Conservation (phyloP, 2,113 vertebrate genomes). For the Psephotus haematonotus region DNA sequence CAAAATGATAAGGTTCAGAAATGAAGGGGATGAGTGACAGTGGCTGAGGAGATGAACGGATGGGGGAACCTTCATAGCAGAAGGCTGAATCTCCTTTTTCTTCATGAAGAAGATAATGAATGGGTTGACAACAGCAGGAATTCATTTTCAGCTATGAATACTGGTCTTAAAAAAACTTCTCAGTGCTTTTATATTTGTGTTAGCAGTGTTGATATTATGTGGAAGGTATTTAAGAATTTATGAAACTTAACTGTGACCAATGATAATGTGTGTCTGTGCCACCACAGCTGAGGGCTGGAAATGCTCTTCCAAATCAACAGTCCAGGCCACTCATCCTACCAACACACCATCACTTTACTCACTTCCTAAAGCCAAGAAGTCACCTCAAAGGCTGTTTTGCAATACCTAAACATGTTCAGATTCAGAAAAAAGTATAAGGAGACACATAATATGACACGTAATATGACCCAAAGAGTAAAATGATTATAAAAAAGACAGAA, state of each 20-base stretch:
- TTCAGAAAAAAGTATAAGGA: not conserved
- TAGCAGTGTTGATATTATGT: fast-evolving
- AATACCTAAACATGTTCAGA: not conserved
- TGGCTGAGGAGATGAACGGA: not conserved
- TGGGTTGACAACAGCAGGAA: not conserved
- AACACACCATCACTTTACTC: not conserved
- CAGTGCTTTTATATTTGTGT: not conserved
- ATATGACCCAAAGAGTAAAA: not conserved
- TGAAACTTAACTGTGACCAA: not conserved
- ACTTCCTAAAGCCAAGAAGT: not conserved
- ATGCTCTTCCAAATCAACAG: not conserved
- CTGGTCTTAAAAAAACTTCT: not conserved
- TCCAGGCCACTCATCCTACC: not conserved
- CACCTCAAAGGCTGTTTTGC: not conserved
- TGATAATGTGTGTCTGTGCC: fast-evolving
- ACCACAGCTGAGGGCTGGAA: not conserved
- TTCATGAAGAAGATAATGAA: not conserved
- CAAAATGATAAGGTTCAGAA: not conserved
- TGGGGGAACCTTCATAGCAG: not conserved
- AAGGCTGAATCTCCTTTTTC: not conserved
- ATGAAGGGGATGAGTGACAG: not conserved
- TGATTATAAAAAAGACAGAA: not conserved
- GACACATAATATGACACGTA: fast-evolving
- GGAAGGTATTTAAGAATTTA: not conserved
- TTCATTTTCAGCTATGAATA: not conserved